Conservation (phyloP, 2,797 vertebrate genomes). For the Chloroceryle amazona region DNA sequence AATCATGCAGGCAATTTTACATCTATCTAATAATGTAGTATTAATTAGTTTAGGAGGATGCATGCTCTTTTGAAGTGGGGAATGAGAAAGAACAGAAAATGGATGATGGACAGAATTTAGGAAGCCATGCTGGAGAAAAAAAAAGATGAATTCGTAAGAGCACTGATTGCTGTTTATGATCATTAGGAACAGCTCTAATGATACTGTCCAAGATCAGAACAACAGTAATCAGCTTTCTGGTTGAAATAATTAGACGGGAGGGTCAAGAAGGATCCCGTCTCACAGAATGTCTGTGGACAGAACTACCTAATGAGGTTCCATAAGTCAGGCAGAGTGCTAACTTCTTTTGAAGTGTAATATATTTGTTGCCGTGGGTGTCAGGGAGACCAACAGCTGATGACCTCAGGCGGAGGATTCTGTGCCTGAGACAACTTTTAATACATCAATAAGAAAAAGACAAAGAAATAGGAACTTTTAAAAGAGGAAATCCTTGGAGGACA, state of each 20-base stretch:
- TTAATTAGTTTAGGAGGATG: background rate
- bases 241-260: constrained; percentile 5
- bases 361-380: background rate
- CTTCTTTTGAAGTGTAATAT: background rate
- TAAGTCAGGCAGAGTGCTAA: background rate
- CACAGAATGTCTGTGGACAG: background rate
- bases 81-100: background rate
- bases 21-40: background rate
- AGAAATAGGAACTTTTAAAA: background rate
- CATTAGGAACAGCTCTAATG: background rate
- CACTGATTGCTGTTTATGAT: background rate
- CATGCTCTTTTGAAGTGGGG: background rate
- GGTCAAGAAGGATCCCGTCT: background rate
- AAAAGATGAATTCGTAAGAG: background rate
- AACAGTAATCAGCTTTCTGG: background rate
- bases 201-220: background rate
- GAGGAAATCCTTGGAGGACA: background rate
- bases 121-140: background rate
- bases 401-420: background rate
- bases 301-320: background rate
- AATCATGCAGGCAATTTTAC: background rate
- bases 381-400: background rate
- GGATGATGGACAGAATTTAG: background rate
- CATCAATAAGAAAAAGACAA: background rate
- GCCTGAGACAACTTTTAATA: background rate